phyloP scores from a whole-genome alignment of 2,113 vertebrate genomes.

The Nibea coibor region DNA sequence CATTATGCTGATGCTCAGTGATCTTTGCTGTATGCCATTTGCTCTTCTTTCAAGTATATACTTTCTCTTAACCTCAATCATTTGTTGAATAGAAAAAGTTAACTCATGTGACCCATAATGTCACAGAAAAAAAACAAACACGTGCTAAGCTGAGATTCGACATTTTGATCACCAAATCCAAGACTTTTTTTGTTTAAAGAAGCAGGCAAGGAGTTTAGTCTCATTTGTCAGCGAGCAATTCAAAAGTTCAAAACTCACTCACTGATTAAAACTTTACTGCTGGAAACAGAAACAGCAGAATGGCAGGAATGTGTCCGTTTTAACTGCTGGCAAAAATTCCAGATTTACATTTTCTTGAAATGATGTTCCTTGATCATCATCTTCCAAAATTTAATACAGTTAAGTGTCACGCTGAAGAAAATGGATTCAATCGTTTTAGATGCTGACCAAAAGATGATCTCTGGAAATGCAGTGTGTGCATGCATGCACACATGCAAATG shows the following conservation, averaged over 20 bases:
- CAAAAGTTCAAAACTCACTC: not conserved
- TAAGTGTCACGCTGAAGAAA: not conserved
- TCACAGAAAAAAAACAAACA: not conserved
- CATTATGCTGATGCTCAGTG: no score
- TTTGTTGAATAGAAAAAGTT: not conserved
- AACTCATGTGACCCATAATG: not conserved
- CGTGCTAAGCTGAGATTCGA: not conserved
- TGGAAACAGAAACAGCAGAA: not conserved
- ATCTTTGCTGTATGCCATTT: no score
- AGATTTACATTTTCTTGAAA: not conserved
- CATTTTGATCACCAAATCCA: not conserved
- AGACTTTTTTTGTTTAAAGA: no score
- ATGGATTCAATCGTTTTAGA: conserved; percentile 4
- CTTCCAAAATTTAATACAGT: conserved; percentile 10
- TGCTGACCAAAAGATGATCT: not conserved
- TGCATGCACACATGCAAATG: not conserved
- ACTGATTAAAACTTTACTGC: not conserved
- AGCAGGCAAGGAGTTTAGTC: not conserved
- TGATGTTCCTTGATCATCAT: not conserved
- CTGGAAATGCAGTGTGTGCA: not conserved
- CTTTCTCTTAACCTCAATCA: no score
- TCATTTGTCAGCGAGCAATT: not conserved
- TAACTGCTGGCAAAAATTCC: not conserved
- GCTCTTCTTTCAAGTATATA: no score
- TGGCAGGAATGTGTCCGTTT: not conserved